Evolutionary conservation across 2,797 vertebrate species (phyloP).

Genomic region (Coregonus suidteri): DNA sequence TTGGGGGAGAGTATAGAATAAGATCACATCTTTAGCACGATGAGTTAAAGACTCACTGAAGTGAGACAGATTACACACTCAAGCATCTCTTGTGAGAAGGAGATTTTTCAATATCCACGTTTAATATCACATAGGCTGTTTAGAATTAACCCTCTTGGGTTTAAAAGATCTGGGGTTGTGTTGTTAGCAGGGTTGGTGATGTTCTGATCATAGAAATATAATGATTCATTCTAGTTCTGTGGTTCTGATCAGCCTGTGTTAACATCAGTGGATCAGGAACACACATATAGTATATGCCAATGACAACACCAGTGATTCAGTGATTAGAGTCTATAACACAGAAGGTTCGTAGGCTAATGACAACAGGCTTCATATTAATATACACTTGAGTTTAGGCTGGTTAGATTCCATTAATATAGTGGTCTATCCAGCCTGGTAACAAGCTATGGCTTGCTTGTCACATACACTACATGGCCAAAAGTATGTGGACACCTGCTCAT

Average conservation of each 20-base stretch:
- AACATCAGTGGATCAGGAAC: neutral
- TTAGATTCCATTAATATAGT: neutral
- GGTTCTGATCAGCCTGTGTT: neutral
- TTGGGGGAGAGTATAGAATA: conserved; percentile 39
- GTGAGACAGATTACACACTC: conserved; percentile 46
- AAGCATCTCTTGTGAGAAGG: conserved; percentile 31
- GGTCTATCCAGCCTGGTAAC: neutral
- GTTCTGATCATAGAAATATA: neutral
- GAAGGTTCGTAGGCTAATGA: neutral
- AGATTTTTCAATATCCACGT: conserved; percentile 20
- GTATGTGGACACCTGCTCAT: too few species aligned
- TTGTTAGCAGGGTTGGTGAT: neutral
- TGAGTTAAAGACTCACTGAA: conserved; percentile 43
- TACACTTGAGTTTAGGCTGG: neutral
- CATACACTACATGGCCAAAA: neutral
- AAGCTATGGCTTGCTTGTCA: neutral
- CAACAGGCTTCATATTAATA: neutral
- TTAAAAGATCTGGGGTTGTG: neutral
- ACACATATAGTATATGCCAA: neutral
- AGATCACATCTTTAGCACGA: conserved; percentile 50
- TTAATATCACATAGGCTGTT: conserved; percentile 31
- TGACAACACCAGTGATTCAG: too few species aligned
- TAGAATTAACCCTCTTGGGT: conserved; percentile 26
- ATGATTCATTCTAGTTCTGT: too few species aligned
- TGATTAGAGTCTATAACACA: neutral